These are phyloP conservation scores for Callorhinus ursinus DNA, from an alignment of 2,113 vertebrate genomes.

Conservation along the genomic window DNA sequence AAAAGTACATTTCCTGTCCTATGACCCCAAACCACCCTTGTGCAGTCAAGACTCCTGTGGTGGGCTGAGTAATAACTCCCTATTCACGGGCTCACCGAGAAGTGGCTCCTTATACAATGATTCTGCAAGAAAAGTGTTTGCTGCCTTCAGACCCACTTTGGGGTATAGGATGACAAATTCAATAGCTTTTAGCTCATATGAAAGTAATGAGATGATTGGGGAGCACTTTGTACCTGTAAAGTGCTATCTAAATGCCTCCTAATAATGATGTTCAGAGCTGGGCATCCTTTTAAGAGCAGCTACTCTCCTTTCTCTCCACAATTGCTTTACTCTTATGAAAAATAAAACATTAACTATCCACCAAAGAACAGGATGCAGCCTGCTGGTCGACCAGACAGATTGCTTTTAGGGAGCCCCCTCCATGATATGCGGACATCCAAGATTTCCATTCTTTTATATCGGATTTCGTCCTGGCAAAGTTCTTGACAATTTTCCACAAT, in stretches of 20 bases:
- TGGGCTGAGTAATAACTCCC: background rate
- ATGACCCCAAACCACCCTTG: accelerated
- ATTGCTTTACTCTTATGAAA: background rate
- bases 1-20: background rate
- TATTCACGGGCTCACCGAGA: background rate
- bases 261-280: background rate
- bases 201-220: background rate
- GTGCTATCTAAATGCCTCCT: conserved; percentile 12
- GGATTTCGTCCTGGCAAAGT: background rate
- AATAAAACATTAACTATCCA: background rate
- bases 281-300: conserved; percentile 19
- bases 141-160: background rate
- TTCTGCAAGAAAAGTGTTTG: background rate
- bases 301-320: background rate
- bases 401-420: background rate
- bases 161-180: background rate
- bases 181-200: background rate
- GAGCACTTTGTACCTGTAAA: background rate
- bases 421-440: background rate
- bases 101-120: background rate
- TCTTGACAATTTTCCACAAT: background rate
- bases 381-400: background rate
- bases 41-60: background rate
- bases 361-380: background rate
- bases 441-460: background rate